phyloP scores from a whole-genome alignment of 2,888 invertebrate species.

The Drosophila picticornis region DNA sequence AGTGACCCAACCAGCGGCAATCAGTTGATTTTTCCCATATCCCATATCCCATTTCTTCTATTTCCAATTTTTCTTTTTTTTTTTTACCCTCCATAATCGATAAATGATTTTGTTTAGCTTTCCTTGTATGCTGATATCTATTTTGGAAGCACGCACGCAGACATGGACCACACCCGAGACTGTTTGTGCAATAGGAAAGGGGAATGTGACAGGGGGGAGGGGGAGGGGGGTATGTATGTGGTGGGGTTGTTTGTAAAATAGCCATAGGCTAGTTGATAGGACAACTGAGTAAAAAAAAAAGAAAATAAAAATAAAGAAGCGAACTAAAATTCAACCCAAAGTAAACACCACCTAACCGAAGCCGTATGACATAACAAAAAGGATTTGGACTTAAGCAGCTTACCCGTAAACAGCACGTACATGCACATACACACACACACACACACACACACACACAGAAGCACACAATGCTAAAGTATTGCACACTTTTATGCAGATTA shows the following conservation, averaged over 20 bases:
- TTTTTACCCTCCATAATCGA: conserved; percentile 59
- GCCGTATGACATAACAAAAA: conserved; percentile 73
- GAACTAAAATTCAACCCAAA: conserved; percentile 23
- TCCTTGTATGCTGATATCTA: conserved; percentile 43
- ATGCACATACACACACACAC: conserved; percentile 22
- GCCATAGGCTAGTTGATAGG: conserved; percentile 59
- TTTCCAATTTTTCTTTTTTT: not conserved
- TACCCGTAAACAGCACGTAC: conserved; percentile 63
- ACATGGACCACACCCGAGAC: conserved; percentile 30
- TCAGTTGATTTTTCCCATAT: conserved; percentile 32
- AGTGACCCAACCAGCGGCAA: conserved; percentile 40
- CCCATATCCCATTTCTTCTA: conserved; percentile 11
- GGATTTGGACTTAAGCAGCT: conserved; percentile 76
- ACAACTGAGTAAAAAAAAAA: conserved; percentile 37
- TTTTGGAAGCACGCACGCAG: conserved; percentile 27
- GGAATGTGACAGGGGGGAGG: rapidly evolving
- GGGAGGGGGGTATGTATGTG: no score
- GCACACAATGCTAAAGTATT: conserved; percentile 47
- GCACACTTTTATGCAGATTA: conserved; percentile 75
- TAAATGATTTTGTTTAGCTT: conserved; percentile 75
- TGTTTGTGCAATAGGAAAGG: conserved; percentile 9
- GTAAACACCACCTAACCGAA: conserved; percentile 37
- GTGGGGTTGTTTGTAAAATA: conserved; percentile 53
- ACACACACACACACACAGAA: conserved; percentile 4
- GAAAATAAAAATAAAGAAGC: conserved; percentile 7